phyloP scores from a whole-genome alignment of 2,888 invertebrate genomes.

The Cataglyphis rosenhaueri region DNA sequence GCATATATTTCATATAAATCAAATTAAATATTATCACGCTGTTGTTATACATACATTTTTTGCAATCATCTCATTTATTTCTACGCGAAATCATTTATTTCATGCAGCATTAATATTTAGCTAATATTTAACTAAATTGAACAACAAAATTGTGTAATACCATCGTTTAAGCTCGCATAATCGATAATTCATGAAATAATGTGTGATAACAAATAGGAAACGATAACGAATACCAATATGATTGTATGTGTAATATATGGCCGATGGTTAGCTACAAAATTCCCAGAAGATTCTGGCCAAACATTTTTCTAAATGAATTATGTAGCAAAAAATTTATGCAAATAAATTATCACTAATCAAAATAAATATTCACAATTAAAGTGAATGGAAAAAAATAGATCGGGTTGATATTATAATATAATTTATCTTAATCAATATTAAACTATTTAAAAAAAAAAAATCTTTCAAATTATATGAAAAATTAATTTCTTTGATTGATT shows the following conservation, averaged over 20 bases:
- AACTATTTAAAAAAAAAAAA: not conserved
- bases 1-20: not conserved
- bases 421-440: not conserved
- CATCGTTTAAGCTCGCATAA: not conserved
- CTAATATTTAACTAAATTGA: slow-evolving; percentile 3
- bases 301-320: not conserved
- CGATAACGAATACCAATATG: not conserved
- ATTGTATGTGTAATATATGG: not conserved
- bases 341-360: slow-evolving; percentile 23
- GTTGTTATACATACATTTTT: not conserved
- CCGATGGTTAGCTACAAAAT: not conserved
- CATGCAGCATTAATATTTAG: not conserved
- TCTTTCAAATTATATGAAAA: not conserved
- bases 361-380: not conserved
- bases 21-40: not conserved
- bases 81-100: not conserved
- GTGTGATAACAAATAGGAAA: not conserved
- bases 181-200: slow-evolving; percentile 13
- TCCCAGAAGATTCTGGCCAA: not conserved
- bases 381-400: not conserved
- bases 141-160: not conserved
- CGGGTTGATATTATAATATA: not conserved
- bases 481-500: not conserved
- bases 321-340: not conserved
- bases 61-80: not conserved